Conservation (phyloP, 2,797 vertebrate species). For the Psittacula derbiana region DNA sequence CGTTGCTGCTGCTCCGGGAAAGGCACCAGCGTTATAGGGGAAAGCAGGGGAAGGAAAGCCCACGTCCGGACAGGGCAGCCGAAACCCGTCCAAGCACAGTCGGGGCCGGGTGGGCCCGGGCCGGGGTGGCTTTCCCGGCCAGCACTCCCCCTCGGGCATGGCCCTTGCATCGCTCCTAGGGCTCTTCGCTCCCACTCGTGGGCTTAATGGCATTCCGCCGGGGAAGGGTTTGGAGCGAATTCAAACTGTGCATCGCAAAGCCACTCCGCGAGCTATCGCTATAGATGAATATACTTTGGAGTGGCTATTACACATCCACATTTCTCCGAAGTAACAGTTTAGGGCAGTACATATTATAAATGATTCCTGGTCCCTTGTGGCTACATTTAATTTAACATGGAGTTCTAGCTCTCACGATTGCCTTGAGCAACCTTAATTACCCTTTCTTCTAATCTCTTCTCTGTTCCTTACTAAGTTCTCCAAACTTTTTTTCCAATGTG, state of each 20-base stretch:
- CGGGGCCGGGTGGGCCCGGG: too few relatives aligned
- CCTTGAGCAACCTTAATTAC: slow-evolving; percentile 64
- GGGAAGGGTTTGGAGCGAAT: neutral
- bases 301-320: neutral
- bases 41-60: neutral
- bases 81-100: neutral
- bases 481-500: slow-evolving; percentile 24
- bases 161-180: neutral
- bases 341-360: slow-evolving; percentile 27
- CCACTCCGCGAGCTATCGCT: neutral
- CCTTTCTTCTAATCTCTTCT: slow-evolving; percentile 57
- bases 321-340: slow-evolving; percentile 47
- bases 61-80: neutral
- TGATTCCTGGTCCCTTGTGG: slow-evolving; percentile 53
- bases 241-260: neutral
- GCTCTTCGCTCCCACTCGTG: neutral
- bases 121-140: too few relatives aligned
- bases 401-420: slow-evolving; percentile 39
- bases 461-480: slow-evolving; percentile 33
- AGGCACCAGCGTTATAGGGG: neutral
- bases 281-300: neutral
- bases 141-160: fast-evolving
- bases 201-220: neutral
- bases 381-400: slow-evolving; percentile 53
- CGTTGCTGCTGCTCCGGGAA: neutral